Evolutionary conservation across 2,797 vertebrate genomes (phyloP).

Genomic region (Pangasius larnaudii): DNA sequence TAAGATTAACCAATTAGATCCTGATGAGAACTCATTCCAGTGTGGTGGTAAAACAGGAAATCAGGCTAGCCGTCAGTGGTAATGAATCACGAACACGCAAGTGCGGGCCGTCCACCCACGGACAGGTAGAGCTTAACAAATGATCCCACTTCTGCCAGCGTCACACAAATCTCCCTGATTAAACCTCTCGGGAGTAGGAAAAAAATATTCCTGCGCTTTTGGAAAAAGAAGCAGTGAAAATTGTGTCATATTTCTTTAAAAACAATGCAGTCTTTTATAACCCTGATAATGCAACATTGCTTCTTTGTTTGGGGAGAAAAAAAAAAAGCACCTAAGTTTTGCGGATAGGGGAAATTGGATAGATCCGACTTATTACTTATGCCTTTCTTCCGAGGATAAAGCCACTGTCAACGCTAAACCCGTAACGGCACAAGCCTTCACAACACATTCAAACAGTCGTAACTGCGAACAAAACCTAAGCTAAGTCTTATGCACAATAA

Average conservation of each 20-base stretch:
- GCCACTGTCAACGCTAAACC: slow-evolving; percentile 34
- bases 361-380: slow-evolving; percentile 30
- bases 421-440: neutral
- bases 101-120: slow-evolving; percentile 49
- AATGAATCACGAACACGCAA: slow-evolving; percentile 45
- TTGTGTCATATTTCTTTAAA: slow-evolving; percentile 11
- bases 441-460: slow-evolving; percentile 22
- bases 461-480: slow-evolving; percentile 27
- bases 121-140: slow-evolving; percentile 30
- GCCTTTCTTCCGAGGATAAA: slow-evolving; percentile 32
- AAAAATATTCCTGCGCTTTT: neutral
- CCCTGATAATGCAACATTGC: neutral
- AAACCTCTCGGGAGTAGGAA: slow-evolving; percentile 24
- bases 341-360: slow-evolving; percentile 11
- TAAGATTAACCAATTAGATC: slow-evolving; percentile 1
- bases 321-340: neutral
- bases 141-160: slow-evolving; percentile 9
- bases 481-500: slow-evolving; percentile 23
- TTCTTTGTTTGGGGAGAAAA: neutral
- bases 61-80: neutral
- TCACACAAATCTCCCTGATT: slow-evolving; percentile 36
- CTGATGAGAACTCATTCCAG: neutral
- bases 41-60: neutral
- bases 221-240: neutral
- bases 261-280: slow-evolving; percentile 25